Conservation (phyloP, 2,113 vertebrate species). For the Brachyistius frenatus region DNA sequence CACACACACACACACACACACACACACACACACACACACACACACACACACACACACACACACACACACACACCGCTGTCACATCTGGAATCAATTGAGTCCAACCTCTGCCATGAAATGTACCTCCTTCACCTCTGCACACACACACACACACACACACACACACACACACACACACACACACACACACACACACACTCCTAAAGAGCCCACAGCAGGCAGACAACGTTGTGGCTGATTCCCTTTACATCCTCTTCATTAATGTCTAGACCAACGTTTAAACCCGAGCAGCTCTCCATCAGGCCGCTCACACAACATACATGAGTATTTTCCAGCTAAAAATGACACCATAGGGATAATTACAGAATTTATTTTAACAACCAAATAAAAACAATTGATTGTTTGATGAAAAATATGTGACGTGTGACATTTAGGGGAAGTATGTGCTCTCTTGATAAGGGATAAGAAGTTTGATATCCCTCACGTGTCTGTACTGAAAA, state of each 20-base stretch:
- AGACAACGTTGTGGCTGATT: slow-evolving; percentile 21
- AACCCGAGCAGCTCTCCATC: neutral
- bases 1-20: slow-evolving; percentile 42
- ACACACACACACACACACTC: slow-evolving; percentile 15
- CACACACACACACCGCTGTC: slow-evolving; percentile 43
- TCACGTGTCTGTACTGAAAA: neutral
- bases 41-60: slow-evolving; percentile 31
- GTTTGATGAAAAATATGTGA: neutral
- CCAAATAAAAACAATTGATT: neutral
- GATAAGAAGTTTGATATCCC: neutral
- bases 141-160: neutral
- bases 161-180: slow-evolving; percentile 26
- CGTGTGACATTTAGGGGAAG: neutral
- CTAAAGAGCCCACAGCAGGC: slow-evolving; percentile 2
- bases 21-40: slow-evolving; percentile 48
- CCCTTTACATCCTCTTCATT: slow-evolving; percentile 37
- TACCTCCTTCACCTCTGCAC: slow-evolving; percentile 57
- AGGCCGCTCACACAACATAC: neutral
- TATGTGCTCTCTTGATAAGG: neutral
- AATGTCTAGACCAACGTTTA: slow-evolving; percentile 28
- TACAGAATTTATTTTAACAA: neutral
- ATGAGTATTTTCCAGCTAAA: neutral
- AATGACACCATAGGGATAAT: neutral
- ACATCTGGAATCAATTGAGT: slow-evolving; percentile 78
- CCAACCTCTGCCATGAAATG: slow-evolving; percentile 55